Conservation (phyloP, 2,888 invertebrate genomes). For the Thumatha senex region DNA sequence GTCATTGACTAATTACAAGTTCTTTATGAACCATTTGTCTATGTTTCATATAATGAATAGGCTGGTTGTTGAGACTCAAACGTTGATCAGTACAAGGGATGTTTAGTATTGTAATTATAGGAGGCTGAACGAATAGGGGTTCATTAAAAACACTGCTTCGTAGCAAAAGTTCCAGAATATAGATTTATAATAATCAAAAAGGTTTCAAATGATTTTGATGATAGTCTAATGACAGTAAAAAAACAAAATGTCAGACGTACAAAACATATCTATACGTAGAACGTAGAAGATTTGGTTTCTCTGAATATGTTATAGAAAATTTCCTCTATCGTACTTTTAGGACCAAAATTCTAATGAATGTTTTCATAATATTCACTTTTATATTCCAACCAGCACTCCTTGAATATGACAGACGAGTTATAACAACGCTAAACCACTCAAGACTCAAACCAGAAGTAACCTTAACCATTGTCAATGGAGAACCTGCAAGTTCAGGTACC, state of each 20-base stretch:
- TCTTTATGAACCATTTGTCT: slow-evolving; percentile 42
- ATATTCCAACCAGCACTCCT: slow-evolving; percentile 27
- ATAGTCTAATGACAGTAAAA: not conserved
- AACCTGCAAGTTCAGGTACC: slow-evolving; percentile 39
- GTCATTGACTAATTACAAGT: slow-evolving; percentile 34
- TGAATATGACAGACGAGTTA: slow-evolving; percentile 45
- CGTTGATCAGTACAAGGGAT: not conserved
- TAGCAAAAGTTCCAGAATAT: not conserved
- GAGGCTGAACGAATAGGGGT: not conserved
- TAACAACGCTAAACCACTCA: slow-evolving; percentile 59
- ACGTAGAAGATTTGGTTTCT: not conserved
- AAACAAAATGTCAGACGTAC: not conserved
- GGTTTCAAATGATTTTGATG: not conserved
- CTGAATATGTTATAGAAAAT: not conserved
- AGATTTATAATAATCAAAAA: not conserved
- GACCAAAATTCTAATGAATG: slow-evolving; percentile 34
- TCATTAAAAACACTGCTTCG: not conserved
- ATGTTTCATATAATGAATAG: slow-evolving; percentile 24
- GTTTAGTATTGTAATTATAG: slow-evolving; percentile 20
- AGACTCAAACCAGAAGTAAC: slow-evolving; percentile 33
- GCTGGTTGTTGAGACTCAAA: not conserved
- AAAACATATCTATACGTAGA: not conserved
- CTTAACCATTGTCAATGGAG: slow-evolving; percentile 55
- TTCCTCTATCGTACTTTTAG: not conserved
- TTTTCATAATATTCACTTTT: slow-evolving; percentile 22